phyloP scores from a whole-genome alignment of 2,113 vertebrate species.

The Chionis minor region DNA sequence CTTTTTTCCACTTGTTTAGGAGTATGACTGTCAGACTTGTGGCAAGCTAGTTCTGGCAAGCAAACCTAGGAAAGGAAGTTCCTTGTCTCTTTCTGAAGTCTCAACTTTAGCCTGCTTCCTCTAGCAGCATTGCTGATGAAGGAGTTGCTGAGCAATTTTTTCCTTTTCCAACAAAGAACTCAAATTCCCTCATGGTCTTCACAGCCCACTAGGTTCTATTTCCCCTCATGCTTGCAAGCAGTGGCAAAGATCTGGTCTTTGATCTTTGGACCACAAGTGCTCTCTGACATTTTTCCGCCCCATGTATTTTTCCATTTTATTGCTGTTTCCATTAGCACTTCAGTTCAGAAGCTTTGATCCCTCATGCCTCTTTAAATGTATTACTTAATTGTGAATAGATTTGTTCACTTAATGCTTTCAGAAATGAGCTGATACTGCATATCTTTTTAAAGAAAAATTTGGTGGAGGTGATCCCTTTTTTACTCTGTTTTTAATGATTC shows the following conservation, averaged over 20 bases:
- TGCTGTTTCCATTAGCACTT: not conserved
- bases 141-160: constrained; percentile 40
- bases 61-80: constrained; percentile 15
- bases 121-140: not conserved
- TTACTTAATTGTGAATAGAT: not conserved
- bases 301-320: constrained; percentile 9
- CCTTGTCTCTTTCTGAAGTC: not conserved
- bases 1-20: not conserved
- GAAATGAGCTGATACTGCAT: not conserved
- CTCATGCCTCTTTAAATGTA: not conserved
- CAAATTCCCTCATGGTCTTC: not conserved
- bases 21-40: not conserved
- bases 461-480: not conserved
- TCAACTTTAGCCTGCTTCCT: not conserved
- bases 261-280: not conserved
- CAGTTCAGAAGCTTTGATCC: not conserved
- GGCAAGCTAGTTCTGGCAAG: not conserved
- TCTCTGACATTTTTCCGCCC: not conserved
- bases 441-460: not conserved
- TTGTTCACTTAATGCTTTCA: not conserved
- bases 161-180: constrained; percentile 22
- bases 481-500: not conserved
- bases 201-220: not conserved
- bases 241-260: constrained; percentile 25
- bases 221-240: not conserved